Evolutionary conservation across 2,113 vertebrate species (phyloP).

Genomic region (Menidia beryllina): DNA sequence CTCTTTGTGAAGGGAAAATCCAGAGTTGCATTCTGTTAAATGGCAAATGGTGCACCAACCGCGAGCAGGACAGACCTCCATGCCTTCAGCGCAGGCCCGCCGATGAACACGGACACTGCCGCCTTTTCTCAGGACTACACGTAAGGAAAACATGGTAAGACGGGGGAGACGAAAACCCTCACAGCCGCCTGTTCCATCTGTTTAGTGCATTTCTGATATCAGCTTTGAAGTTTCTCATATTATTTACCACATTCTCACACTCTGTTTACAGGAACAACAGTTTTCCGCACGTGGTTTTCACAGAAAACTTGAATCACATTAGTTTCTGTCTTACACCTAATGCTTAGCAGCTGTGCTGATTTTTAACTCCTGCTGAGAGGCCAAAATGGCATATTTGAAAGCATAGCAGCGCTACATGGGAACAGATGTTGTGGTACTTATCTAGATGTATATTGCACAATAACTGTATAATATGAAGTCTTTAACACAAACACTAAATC

Average conservation of each 20-base stretch:
- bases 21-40: constrained; percentile 84
- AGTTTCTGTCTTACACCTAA: background rate
- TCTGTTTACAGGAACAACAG: constrained; percentile 22
- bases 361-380: background rate
- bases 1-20: constrained; percentile 83
- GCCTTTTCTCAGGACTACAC: constrained; percentile 25
- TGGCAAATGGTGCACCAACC: constrained; percentile 65
- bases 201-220: constrained; percentile 1
- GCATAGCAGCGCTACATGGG: constrained; percentile 8
- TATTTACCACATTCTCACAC: background rate
- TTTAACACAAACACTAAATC: background rate
- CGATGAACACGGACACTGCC: constrained; percentile 61
- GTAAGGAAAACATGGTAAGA: constrained; percentile 77
- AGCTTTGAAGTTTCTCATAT: constrained; percentile 7
- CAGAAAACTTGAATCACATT: background rate
- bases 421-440: constrained; percentile 40
- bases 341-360: background rate
- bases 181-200: constrained; percentile 24
- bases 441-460: constrained; percentile 28
- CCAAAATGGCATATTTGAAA: constrained; percentile 20
- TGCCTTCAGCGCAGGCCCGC: constrained; percentile 47
- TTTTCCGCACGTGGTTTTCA: constrained; percentile 5
- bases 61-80: constrained; percentile 53
- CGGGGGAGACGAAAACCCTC: constrained; percentile 11
- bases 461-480: constrained; percentile 39